Evolutionary conservation across 2,888 invertebrate species (phyloP).

Genomic region (Pterostichus niger): DNA sequence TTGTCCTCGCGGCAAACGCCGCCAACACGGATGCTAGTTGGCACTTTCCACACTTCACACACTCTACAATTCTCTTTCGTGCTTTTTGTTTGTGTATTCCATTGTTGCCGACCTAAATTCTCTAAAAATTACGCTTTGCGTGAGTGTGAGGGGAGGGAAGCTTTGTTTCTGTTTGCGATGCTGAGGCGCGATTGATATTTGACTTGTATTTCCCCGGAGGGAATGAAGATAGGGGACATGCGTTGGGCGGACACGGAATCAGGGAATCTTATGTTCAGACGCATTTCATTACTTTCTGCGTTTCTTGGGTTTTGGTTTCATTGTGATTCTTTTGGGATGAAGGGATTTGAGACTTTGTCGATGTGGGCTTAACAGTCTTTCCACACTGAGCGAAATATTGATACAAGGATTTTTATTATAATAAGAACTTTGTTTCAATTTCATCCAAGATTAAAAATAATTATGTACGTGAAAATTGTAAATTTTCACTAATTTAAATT

Average conservation of each 20-base stretch:
- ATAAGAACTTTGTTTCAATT: too few relatives aligned
- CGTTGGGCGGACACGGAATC: neutral
- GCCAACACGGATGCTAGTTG: too few relatives aligned
- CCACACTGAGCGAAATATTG: neutral
- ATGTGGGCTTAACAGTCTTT: neutral
- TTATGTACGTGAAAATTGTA: too few relatives aligned
- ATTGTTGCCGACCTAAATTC: slow-evolving; percentile 4
- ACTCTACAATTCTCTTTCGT: neutral
- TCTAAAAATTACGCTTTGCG: too few relatives aligned
- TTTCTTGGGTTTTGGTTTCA: slow-evolving; percentile 19
- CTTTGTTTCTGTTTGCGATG: neutral
- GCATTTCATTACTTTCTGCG: slow-evolving; percentile 35
- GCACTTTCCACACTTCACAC: neutral
- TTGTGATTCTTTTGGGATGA: slow-evolving; percentile 25
- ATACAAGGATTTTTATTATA: too few relatives aligned
- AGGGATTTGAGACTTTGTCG: slow-evolving; percentile 8
- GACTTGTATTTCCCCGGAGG: slow-evolving; percentile 61
- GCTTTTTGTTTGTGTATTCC: neutral
- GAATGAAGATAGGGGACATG: slow-evolving; percentile 3
- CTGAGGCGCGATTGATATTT: slow-evolving; percentile 57
- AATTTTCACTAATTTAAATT: too few relatives aligned
- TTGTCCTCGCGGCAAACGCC: neutral
- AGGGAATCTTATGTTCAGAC: slow-evolving; percentile 14
- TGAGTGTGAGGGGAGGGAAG: neutral
- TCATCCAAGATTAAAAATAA: too few relatives aligned